A percentile compares a stretch with the other conserved stretches of the same genome.
These are phyloP conservation scores for Chymomyza amoena DNA, from an alignment of 2,888 invertebrate genomes.

Conservation along the genomic window DNA sequence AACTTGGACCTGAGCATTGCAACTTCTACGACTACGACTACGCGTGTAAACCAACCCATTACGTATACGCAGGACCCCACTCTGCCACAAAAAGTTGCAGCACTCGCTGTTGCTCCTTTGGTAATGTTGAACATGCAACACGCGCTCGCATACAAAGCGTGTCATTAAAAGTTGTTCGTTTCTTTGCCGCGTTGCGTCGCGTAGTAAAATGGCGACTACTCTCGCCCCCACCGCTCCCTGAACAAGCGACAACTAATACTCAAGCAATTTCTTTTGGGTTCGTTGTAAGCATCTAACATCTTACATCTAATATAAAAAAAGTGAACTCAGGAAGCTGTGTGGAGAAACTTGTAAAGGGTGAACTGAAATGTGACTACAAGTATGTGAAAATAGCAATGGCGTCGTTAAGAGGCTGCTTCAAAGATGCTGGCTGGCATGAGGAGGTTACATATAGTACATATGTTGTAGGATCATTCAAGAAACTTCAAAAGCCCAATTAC, in stretches of 20 bases:
- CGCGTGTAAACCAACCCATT: neutral
- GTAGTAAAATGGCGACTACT: too few relatives aligned
- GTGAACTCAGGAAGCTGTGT: neutral
- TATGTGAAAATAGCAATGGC: conserved; percentile 6
- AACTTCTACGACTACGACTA: neutral
- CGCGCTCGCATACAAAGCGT: conserved; percentile 66
- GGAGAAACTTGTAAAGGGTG: neutral
- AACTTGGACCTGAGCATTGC: neutral
- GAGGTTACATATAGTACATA: neutral
- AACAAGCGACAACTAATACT: conserved; percentile 35
- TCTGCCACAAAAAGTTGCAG: neutral
- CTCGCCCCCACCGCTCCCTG: neutral
- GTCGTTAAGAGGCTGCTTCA: neutral
- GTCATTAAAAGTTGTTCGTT: conserved; percentile 60
- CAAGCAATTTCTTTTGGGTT: conserved; percentile 42
- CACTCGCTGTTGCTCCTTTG: conserved; percentile 37
- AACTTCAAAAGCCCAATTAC: conserved; percentile 6
- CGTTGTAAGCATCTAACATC: conserved; percentile 9
- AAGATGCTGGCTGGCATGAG: neutral
- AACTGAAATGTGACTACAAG: conserved; percentile 6
- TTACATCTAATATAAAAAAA: conserved; percentile 9
- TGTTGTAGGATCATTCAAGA: neutral
- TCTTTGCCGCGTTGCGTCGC: too few relatives aligned
- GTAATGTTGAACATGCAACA: conserved; percentile 63
- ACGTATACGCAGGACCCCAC: neutral